Conservation (phyloP, 2,113 vertebrate genomes). For the Gymnocephalus cernua region DNA sequence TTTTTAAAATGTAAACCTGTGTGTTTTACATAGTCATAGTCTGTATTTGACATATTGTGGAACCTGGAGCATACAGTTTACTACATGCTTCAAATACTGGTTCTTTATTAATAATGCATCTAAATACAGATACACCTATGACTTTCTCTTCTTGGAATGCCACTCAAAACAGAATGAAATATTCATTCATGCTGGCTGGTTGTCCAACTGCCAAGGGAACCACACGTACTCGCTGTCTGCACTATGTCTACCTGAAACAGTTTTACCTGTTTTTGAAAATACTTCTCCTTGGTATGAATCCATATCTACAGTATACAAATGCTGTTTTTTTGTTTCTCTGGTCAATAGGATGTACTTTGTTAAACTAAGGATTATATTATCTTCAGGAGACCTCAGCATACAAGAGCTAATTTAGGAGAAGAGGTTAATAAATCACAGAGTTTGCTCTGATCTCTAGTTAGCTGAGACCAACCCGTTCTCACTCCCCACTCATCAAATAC, state of each 20-base stretch:
- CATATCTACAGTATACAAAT: neutral
- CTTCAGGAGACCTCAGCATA: constrained; percentile 2
- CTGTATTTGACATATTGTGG: neutral
- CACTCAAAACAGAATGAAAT: constrained; percentile 56
- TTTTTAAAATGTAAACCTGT: neutral
- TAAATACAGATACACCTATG: constrained; percentile 31
- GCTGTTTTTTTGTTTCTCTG: neutral
- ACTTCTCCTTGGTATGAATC: neutral
- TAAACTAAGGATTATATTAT: constrained; percentile 7
- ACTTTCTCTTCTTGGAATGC: constrained; percentile 21
- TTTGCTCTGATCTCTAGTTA: no score
- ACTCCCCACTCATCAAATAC: no score
- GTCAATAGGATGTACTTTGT: neutral
- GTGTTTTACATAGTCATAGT: neutral
- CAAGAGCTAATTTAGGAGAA: constrained; percentile 13
- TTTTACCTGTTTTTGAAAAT: neutral
- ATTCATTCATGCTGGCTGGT: constrained; percentile 42
- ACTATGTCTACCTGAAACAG: neutral
- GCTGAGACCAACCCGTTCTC: no score
- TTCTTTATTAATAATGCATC: constrained; percentile 55
- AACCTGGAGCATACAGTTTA: neutral
- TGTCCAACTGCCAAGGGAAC: constrained; percentile 1
- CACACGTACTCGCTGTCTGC: neutral
- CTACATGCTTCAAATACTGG: constrained; percentile 8
- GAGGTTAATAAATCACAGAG: constrained; percentile 26